These are phyloP conservation scores for Cyanocitta stelleri DNA, from an alignment of 2,113 vertebrate species.

Conservation along the genomic window DNA sequence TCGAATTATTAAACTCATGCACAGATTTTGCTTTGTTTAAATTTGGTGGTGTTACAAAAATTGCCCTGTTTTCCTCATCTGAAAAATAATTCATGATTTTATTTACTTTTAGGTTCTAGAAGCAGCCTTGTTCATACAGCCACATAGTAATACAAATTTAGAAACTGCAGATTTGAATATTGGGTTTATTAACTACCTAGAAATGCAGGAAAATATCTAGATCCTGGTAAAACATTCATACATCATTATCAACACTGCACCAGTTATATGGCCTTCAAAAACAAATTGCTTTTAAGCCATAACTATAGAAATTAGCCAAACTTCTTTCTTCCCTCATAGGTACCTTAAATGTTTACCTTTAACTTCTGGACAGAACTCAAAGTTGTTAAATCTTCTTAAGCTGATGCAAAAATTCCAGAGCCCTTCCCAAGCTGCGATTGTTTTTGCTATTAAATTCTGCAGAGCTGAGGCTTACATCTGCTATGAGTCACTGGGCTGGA, in stretches of 20 bases:
- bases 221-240: not conserved
- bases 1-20: not conserved
- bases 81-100: not conserved
- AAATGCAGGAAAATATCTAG: not conserved
- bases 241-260: not conserved
- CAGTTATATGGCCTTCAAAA: not conserved
- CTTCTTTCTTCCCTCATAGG: not conserved
- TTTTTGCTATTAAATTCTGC: slow-evolving; percentile 53
- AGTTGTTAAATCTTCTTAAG: slow-evolving; percentile 23
- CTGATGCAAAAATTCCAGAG: slow-evolving; percentile 34
- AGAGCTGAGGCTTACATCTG: slow-evolving; percentile 36
- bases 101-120: not conserved
- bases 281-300: not conserved
- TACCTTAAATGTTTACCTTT: slow-evolving; percentile 57
- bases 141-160: not conserved
- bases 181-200: not conserved
- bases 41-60: not conserved
- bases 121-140: not conserved
- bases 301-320: not conserved
- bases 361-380: slow-evolving; percentile 19
- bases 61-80: not conserved
- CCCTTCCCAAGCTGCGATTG: slow-evolving; percentile 20
- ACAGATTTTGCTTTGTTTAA: not conserved
- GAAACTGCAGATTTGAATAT: not conserved
- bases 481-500: slow-evolving; percentile 63